phyloP scores from a whole-genome alignment of 2,888 invertebrate genomes.

The Sturmia bella region DNA sequence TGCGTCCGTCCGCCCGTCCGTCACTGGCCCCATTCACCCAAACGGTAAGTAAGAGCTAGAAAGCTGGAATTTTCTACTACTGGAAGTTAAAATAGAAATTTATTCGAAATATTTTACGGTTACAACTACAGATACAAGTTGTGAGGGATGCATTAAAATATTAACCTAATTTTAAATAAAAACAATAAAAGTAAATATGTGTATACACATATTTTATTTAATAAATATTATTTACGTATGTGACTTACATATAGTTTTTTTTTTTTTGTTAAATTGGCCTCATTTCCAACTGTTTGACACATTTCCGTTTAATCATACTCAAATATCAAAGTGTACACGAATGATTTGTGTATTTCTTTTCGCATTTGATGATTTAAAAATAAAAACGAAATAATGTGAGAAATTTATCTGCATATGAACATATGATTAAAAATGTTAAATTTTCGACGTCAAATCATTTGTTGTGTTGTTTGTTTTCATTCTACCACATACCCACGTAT shows the following conservation, averaged over 20 bases:
- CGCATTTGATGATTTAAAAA: constrained; percentile 18
- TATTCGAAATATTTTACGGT: no score
- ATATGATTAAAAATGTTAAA: constrained; percentile 1
- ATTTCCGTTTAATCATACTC: constrained; percentile 55
- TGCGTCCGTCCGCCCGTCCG: no score
- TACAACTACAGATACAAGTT: no score
- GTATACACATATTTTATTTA: neutral
- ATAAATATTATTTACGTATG: neutral
- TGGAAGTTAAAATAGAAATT: no score
- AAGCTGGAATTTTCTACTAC: no score
- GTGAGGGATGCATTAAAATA: no score
- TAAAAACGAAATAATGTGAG: constrained; percentile 32
- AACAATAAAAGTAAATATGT: no score
- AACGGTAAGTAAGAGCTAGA: no score
- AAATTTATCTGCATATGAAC: constrained; percentile 37
- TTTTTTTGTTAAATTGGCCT: constrained; percentile 7
- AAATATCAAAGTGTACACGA: constrained; percentile 49
- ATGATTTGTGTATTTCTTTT: constrained; percentile 11
- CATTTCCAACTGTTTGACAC: constrained; percentile 46
- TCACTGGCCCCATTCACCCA: no score
- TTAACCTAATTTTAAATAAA: no score
- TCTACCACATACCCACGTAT: constrained; percentile 3
- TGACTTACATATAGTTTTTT: neutral
- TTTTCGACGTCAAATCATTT: constrained; percentile 48
- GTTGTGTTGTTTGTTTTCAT: constrained; percentile 1